Base-by-base conservation (phyloP, 1,140 invertebrate species). In the Drosophila sturtevanti region DNA sequence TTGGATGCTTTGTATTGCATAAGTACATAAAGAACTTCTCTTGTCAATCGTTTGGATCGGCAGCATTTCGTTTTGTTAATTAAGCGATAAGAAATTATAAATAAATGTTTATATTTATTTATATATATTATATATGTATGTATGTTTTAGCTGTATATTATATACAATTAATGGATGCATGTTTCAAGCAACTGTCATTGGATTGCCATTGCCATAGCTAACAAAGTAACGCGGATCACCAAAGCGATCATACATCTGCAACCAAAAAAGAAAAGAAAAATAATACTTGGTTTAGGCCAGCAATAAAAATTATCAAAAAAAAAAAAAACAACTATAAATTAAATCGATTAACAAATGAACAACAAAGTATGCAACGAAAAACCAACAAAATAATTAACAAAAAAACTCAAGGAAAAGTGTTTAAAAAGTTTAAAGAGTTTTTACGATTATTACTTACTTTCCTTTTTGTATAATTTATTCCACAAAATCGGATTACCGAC, bases 191-290 rank as follows among this genome's bases (percentile, higher is more conserved):
- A 90, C 89, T 35, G 89, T 90, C 85, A 91, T 91, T 11, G 79
- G 85, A 75, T 91, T 91, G 66, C 90, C 80, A 34, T 90, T 87
- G 59, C 76, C 90, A 54, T 85, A 91, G 72, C 75, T 84, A 55
- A 82, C 85, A 90, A 91, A 91, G 70, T 90, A 91, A 60, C 90
- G 78, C 5, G 90, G 84, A 81, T 91, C 90, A 63, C 89, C 90
- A 68, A 91, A 91, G 48, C 89, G 86, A 76, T 90, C 77, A 71
- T 91, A 91, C 69, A 81, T 73, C 90, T 91, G 90, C 10, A 91
- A 90, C 31, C 59, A 79, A 24, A 90, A 63, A 11, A 71, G 31
- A 51, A 41, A 12, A 56, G 66, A 61, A 21, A 56, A 63, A 31
- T 48, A 38, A 34, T n/a, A 48, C 9, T 18, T 48, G 41, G 16